Evolutionary conservation across 2,113 vertebrate genomes (phyloP).

Genomic region (Anoura caudifer): DNA sequence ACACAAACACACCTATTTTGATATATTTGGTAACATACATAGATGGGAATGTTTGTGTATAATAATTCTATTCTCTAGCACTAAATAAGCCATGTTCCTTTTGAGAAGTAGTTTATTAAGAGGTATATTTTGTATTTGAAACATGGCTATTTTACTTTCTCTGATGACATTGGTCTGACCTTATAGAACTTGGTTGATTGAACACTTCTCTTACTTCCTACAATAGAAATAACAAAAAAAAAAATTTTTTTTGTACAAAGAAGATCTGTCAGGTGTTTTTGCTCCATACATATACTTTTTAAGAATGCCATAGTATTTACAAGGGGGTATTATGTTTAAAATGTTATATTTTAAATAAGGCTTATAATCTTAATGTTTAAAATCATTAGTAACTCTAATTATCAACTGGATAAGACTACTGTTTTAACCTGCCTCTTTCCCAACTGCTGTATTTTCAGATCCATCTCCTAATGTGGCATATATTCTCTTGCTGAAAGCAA

Average conservation of each 20-base stretch:
- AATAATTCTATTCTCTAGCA: neutral
- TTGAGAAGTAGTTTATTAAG: slow-evolving; percentile 35
- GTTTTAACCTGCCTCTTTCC: neutral
- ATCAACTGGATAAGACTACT: neutral
- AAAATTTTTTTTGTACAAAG: neutral
- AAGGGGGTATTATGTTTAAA: neutral
- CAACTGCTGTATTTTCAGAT: neutral
- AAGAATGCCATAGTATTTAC: neutral
- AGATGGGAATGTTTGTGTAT: neutral
- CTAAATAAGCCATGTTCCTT: neutral
- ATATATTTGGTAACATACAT: neutral
- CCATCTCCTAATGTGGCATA: neutral
- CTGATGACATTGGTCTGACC: neutral
- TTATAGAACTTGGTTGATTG: neutral
- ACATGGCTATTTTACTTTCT: neutral
- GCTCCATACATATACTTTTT: neutral
- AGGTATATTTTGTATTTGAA: neutral
- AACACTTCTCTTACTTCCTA: neutral
- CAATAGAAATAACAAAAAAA: neutral
- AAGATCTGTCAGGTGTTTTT: neutral
- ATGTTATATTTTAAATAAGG: neutral
- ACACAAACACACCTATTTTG: neutral
- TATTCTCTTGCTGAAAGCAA: neutral
- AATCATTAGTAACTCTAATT: neutral
- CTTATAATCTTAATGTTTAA: neutral